phyloP scores from a whole-genome alignment of 1,140 invertebrate species.

The Procambarus clarkii region DNA sequence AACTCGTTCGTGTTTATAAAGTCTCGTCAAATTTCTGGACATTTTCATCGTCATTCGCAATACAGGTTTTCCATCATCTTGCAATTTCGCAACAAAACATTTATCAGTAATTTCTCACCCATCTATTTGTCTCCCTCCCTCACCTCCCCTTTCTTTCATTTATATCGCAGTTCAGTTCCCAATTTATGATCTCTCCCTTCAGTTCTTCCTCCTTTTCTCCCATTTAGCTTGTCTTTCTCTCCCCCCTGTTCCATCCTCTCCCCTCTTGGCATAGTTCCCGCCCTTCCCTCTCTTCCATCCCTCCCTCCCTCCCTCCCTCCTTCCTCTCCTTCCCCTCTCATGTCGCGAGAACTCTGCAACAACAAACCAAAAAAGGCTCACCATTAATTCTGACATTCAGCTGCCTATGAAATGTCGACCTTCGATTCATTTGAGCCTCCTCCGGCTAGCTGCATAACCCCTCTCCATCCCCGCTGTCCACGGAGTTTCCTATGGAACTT shows the following conservation, averaged over 20 bases:
- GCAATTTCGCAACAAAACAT: too few species aligned
- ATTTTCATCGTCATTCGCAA: too few species aligned
- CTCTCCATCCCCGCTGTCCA: too few species aligned
- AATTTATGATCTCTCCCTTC: background rate
- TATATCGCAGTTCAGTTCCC: background rate
- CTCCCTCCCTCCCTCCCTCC: too few species aligned
- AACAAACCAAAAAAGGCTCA: slow-evolving; percentile 26
- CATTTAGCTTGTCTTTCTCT: background rate
- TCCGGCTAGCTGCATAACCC: slow-evolving; percentile 34
- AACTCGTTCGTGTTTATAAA: too few species aligned
- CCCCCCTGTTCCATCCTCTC: background rate
- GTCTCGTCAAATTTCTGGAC: too few species aligned
- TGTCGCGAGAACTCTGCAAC: slow-evolving; percentile 5
- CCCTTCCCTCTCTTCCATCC: background rate
- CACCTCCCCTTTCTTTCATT: background rate
- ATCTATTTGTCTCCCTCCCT: background rate
- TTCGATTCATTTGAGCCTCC: slow-evolving; percentile 28
- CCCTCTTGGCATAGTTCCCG: background rate
- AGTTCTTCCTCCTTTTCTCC: background rate
- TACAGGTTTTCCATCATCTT: too few species aligned
- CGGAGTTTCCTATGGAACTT: background rate
- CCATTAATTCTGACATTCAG: slow-evolving; percentile 63
- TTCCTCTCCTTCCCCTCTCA: background rate
- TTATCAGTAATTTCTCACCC: too few species aligned
- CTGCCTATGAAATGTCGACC: slow-evolving; percentile 59